Evolutionary conservation across 2,888 invertebrate species (phyloP).

Genomic region (Perizoma flavofasciatum): DNA sequence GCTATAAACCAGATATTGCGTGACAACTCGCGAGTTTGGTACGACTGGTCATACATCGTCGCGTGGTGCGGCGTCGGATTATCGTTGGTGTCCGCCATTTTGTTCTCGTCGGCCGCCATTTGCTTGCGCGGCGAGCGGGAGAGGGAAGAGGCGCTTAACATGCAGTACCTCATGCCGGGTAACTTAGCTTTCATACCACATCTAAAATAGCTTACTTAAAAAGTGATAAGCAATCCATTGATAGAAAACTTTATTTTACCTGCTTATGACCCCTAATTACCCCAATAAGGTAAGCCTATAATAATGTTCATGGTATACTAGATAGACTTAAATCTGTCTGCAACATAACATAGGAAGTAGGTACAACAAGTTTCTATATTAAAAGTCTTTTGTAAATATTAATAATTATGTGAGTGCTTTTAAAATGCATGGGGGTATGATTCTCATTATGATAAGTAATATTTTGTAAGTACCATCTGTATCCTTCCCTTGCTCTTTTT

Average conservation of each 20-base stretch:
- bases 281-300: too few relatives aligned
- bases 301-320: too few relatives aligned
- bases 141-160: slow-evolving; percentile 97
- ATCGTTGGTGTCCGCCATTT: slow-evolving; percentile 94
- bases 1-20: slow-evolving; percentile 90
- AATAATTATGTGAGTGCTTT: slow-evolving; percentile 29
- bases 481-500: not conserved
- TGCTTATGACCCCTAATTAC: too few relatives aligned
- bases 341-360: too few relatives aligned
- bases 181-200: slow-evolving; percentile 57
- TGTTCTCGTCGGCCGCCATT: slow-evolving; percentile 96
- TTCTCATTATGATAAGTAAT: not conserved
- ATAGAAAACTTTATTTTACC: too few relatives aligned
- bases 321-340: too few relatives aligned
- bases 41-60: slow-evolving; percentile 98
- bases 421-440: slow-evolving; percentile 31
- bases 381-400: slow-evolving; percentile 52
- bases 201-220: slow-evolving; percentile 2
- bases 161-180: slow-evolving; percentile 99
- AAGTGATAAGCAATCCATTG: too few relatives aligned
- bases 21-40: slow-evolving; percentile 92
- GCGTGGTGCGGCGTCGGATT: slow-evolving; percentile 98
- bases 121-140: slow-evolving; percentile 97
- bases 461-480: slow-evolving; percentile 7
- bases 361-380: not conserved